Percentiles rank a stretch among this genome's conserved stretches.
Evolutionary conservation across 2,888 invertebrate genomes (phyloP).

Genomic region (Xiphydria camelus): DNA sequence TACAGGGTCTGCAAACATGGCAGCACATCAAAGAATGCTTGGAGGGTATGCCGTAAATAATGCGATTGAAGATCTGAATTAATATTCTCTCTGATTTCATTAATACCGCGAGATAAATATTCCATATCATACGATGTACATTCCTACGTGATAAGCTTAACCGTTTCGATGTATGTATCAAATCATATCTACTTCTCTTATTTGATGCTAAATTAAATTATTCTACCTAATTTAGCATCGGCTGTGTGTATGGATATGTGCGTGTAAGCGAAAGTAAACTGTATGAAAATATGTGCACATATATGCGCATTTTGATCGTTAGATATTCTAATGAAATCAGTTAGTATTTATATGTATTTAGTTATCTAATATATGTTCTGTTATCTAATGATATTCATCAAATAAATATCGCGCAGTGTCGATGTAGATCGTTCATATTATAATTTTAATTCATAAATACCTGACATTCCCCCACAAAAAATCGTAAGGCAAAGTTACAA

Average conservation of each 20-base stretch:
- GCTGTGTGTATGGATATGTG: too few species aligned
- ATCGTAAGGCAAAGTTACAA: too few species aligned
- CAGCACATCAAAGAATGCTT: slow-evolving; percentile 75
- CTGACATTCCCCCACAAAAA: too few species aligned
- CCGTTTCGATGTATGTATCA: slow-evolving; percentile 32
- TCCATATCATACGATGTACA: slow-evolving; percentile 37
- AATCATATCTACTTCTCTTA: slow-evolving; percentile 40
- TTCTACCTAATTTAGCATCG: too few species aligned
- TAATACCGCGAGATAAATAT: slow-evolving; percentile 49
- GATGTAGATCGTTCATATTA: too few species aligned
- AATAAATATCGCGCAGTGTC: slow-evolving; percentile 10
- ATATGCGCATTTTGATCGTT: slow-evolving; percentile 24
- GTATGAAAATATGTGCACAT: slow-evolving; percentile 7
- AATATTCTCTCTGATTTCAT: slow-evolving; percentile 44
- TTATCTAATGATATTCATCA: slow-evolving; percentile 11
- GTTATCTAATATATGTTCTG: slow-evolving; percentile 10
- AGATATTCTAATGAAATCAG: slow-evolving; percentile 24
- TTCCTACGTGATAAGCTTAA: slow-evolving; percentile 37
- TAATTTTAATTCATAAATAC: too few species aligned
- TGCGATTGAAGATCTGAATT: slow-evolving; percentile 1
- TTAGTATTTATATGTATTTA: slow-evolving; percentile 32
- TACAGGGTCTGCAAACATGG: slow-evolving; percentile 77
- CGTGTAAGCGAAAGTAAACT: too few species aligned
- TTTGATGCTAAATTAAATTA: slow-evolving; percentile 32
- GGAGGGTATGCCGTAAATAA: slow-evolving; percentile 69